Conservation (phyloP, 2,113 vertebrate species). For the Sylvietta virens region DNA sequence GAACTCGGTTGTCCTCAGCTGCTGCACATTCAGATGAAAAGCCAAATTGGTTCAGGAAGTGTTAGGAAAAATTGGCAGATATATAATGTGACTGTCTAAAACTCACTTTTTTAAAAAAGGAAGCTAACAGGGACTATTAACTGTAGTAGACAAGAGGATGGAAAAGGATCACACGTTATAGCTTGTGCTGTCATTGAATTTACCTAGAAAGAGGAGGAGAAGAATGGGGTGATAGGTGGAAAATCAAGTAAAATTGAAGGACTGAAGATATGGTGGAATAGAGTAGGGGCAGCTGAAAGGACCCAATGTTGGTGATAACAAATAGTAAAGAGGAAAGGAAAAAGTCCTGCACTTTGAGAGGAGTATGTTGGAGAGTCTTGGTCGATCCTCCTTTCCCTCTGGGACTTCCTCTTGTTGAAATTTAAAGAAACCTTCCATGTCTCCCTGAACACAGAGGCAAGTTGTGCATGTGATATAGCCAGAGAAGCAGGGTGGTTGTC, state of each 20-base stretch:
- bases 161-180: neutral
- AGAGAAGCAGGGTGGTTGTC: neutral
- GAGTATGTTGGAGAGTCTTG: neutral
- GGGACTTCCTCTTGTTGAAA: neutral
- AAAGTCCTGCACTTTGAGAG: neutral
- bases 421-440: neutral
- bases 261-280: neutral
- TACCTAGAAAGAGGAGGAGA: neutral
- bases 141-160: neutral
- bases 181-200: neutral
- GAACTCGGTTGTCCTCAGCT: rapidly evolving
- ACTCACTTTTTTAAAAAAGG: neutral
- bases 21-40: neutral
- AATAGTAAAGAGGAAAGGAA: neutral
- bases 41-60: neutral
- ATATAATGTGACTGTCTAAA: neutral
- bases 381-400: rapidly evolving
- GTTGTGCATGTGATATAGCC: neutral
- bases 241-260: neutral
- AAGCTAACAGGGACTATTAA: neutral
- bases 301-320: neutral
- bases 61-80: neutral
- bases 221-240: neutral
- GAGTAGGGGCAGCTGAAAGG: neutral
- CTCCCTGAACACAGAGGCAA: neutral